A percentile compares a stretch with the other conserved stretches of the same genome.
Evolutionary conservation across 2,797 vertebrate species (phyloP).

Genomic region (Mormyrus hasselquistii): DNA sequence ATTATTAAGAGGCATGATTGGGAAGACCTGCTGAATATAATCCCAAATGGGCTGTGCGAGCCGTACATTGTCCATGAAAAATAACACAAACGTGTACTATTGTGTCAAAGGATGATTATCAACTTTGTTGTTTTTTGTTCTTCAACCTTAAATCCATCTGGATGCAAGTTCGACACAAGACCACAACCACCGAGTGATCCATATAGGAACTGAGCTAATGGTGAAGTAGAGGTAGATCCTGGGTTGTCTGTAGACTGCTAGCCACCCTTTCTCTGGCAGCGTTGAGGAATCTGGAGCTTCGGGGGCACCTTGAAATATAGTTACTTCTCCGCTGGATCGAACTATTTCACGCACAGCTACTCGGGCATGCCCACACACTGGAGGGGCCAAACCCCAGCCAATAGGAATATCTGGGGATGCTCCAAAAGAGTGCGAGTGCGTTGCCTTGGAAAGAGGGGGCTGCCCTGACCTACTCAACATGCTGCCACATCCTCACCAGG

Average conservation of each 20-base stretch:
- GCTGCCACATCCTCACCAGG: not conserved
- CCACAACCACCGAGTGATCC: not conserved
- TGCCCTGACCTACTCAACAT: not conserved
- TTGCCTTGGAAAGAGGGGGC: not conserved
- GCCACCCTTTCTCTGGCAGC: not conserved
- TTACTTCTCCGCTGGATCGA: not conserved
- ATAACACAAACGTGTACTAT: not conserved
- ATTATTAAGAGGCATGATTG: not conserved
- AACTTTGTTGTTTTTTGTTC: not conserved
- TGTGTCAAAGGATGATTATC: not conserved
- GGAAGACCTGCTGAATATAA: not conserved
- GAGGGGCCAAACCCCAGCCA: not conserved
- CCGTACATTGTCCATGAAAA: not conserved
- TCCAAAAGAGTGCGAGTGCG: not conserved
- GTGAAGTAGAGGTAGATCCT: not conserved
- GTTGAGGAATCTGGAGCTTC: not conserved
- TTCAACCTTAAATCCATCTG: not conserved
- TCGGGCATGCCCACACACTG: not conserved
- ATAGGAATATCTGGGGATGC: not conserved
- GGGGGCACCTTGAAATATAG: not conserved
- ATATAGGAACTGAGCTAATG: not conserved
- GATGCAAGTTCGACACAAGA: not conserved
- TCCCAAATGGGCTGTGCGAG: not conserved
- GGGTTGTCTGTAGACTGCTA: not conserved
- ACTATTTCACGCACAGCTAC: not conserved